Conservation (phyloP, 92 coral and sea anemone species). For the Umimayanthus chanpuru region DNA sequence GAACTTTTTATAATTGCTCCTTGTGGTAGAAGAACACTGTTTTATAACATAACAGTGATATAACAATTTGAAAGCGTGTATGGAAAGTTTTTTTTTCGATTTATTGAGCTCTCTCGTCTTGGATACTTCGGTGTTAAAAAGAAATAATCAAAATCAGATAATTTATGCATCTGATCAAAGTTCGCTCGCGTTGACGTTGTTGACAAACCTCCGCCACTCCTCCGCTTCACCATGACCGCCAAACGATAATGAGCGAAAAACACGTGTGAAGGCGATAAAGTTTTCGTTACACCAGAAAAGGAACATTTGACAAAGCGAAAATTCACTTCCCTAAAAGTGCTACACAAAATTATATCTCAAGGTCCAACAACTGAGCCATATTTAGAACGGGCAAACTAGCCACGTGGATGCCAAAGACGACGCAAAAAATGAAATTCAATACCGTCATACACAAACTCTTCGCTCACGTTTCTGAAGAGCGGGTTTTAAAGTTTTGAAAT, state of each 20-base stretch:
- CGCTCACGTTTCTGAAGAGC: background rate
- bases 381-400: background rate
- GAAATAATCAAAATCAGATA: background rate
- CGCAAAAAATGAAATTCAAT: conserved; percentile 14
- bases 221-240: background rate
- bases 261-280: background rate
- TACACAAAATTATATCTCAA: background rate
- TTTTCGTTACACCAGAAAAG: background rate
- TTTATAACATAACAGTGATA: background rate
- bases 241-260: background rate
- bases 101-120: background rate
- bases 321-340: background rate
- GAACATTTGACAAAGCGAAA: background rate
- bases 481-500: too few relatives aligned
- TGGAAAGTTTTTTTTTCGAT: too few relatives aligned
- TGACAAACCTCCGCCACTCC: conserved; percentile 27
- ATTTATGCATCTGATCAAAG: background rate
- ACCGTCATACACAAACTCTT: conserved; percentile 12
- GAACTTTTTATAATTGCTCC: background rate
- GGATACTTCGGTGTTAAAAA: too few relatives aligned
- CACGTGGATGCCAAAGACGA: background rate
- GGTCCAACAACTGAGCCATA: background rate
- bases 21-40: too few relatives aligned
- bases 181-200: background rate
- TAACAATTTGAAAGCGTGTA: background rate